Evolutionary conservation across 2,888 invertebrate species (phyloP).

Genomic region (Metellina segmentata): DNA sequence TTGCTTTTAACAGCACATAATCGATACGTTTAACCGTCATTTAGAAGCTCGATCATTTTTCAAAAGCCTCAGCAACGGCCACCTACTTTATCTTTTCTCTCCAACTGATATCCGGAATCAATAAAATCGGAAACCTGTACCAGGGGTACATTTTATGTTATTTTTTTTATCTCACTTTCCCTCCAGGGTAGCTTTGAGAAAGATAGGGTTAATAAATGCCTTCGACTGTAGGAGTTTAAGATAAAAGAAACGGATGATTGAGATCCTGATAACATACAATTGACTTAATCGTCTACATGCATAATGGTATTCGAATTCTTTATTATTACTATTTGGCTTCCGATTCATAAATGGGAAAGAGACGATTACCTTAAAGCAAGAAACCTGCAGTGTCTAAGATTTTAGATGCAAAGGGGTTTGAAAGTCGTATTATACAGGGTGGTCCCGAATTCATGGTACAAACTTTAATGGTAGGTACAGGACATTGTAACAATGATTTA

Average conservation of each 20-base stretch:
- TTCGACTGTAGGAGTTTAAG: not conserved
- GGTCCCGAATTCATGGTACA: too few relatives aligned
- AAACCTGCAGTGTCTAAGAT: too few relatives aligned
- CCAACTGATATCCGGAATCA: not conserved
- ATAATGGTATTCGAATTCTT: not conserved
- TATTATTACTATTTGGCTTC: too few relatives aligned
- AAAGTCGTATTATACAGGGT: too few relatives aligned
- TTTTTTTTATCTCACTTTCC: not conserved
- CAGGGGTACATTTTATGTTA: not conserved
- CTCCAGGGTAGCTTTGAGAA: not conserved
- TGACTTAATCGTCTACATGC: not conserved
- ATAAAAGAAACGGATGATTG: not conserved
- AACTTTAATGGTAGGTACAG: too few relatives aligned
- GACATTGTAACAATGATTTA: too few relatives aligned
- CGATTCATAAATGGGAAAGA: too few relatives aligned
- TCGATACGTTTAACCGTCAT: not conserved
- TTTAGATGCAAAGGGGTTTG: too few relatives aligned
- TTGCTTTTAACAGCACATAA: not conserved
- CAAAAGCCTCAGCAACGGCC: not conserved
- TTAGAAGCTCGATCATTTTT: not conserved
- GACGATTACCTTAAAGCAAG: too few relatives aligned
- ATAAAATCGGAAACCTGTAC: slow-evolving; percentile 1
- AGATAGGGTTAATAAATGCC: not conserved
- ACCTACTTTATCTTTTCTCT: not conserved
- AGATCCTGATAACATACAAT: not conserved